Evolutionary conservation across 2,797 vertebrate genomes (phyloP), one percentile per base, ranked within the genome.

Genomic region (Acanthurus tractus): DNA sequence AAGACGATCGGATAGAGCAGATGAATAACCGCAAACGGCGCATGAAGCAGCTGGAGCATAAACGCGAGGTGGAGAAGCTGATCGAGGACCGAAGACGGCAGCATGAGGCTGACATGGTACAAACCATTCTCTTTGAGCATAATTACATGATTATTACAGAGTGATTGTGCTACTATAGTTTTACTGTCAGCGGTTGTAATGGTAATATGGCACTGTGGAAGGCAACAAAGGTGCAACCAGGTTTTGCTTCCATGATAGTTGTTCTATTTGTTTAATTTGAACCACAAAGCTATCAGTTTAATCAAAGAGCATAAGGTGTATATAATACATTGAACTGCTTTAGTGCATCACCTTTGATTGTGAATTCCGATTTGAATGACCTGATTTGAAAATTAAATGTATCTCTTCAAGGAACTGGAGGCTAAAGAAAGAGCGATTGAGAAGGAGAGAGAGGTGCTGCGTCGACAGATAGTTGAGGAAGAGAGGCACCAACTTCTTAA

Each of bases 21-120:
- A 96, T 98, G 97, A 99, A 97, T 0, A 94, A 94, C 12, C 96
- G 97, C 85, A 97, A 94, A 66, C 93, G 91, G 1, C 96, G 97
- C 58, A 95, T 97, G 96, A 99, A 97, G 86, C 96, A 97, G 65
- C 93, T 97, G 0, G 97, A 99, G 82, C 97, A 99, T 88, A 95
- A 83, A 74, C 94, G 86, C 1, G 96, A 95, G 0, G 96, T 98
- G 83, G 95, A 98, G 86, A 95, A 95, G 63, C 89, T 98, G 20
- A 92, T 97, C 0, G 95, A 97, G 75, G 96, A 96, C 3, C 94
- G 94, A 54, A 94, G 82, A 59, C 92, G 79, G 49, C 96, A 95
- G 85, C 90, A 87, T 12, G 85, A 96, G 78, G 96, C 94, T 20
- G 94, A 97, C 76, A 95, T 96, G 93, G 98, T 99, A 89, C 8